Base-by-base conservation (phyloP, 2,888 invertebrate species). In the Villa cingulata region DNA sequence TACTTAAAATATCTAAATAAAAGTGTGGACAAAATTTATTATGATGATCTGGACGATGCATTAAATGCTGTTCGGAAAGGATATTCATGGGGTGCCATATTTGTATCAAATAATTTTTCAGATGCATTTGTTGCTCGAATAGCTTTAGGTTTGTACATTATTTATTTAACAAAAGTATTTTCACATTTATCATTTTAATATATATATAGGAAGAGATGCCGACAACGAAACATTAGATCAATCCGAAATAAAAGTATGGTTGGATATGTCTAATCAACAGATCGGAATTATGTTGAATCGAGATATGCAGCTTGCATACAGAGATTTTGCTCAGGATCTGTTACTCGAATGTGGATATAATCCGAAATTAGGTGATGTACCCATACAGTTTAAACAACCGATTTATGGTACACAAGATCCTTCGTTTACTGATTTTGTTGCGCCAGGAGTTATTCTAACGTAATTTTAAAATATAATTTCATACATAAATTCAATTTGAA, bases 211-310 rank as follows among this genome's bases (percentile, higher is more conserved):
- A 38, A 81, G 83, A 58, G 84, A 86, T 20, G 81, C 87, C 0
- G 89, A 90, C 61, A 83, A 87, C 51, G 89, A 90, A 57, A 89
- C 88, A 0, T 75, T 91, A 46, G 82, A 85, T 54, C 85, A 86
- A 53, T 90, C 89, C 41, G 89, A 89, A 64, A 81, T 91, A 50
- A 76, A 86, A 60, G 86, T 91, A 45, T 87, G 88, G 85, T 76
- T 91, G 49, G 92, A 92, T 66, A 88, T 91, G 86, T 88, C 90
- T 57, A 94, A 92, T 78, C 91, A 95, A 65, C 92, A 94, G 73
- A 90, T 95, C 58, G 87, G 89, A 1, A 77, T 91, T 58, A 86
- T 90, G 75, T 73, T 94, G 42, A 87, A 89, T 66, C 71, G 89
- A 51, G 86, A 88, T 63, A 76, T 94, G 51, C 83, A 90, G 64